These are phyloP conservation scores for Fragum sueziense DNA, from an alignment of 2,888 invertebrate genomes.

Conservation along the genomic window DNA sequence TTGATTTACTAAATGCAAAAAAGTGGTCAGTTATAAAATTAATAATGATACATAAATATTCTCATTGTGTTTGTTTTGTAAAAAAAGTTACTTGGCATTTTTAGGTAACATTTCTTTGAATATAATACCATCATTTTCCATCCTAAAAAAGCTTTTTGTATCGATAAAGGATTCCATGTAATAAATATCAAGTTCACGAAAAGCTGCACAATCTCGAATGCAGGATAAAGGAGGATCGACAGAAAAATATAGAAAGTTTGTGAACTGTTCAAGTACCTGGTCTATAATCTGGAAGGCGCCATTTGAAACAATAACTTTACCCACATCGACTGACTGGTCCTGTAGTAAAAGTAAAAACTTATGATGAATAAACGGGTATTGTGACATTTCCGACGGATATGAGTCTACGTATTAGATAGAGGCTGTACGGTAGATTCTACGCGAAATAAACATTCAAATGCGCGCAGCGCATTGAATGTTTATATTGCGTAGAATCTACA, in stretches of 20 bases:
- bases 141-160: not conserved
- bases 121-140: not conserved
- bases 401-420: not conserved
- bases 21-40: too few relatives aligned
- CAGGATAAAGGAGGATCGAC: not conserved
- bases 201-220: not conserved
- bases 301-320: slow-evolving; percentile 33
- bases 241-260: not conserved
- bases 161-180: not conserved
- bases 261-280: slow-evolving; percentile 23
- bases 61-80: too few relatives aligned
- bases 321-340: slow-evolving; percentile 14
- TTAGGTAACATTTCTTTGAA: not conserved
- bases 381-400: not conserved
- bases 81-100: not conserved
- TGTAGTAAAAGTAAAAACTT: slow-evolving; percentile 1
- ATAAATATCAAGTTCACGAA: not conserved
- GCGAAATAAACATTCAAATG: too few relatives aligned
- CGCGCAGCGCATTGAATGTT: too few relatives aligned
- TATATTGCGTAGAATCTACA: too few relatives aligned
- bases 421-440: too few relatives aligned
- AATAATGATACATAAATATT: too few relatives aligned
- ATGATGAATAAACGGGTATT: not conserved
- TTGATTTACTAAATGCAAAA: too few relatives aligned
- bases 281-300: slow-evolving; percentile 32